A percentile compares a stretch with the other conserved stretches of the same genome.
These are phyloP conservation scores for Sylvietta virens DNA, from an alignment of 2,113 vertebrate species.

Conservation along the genomic window DNA sequence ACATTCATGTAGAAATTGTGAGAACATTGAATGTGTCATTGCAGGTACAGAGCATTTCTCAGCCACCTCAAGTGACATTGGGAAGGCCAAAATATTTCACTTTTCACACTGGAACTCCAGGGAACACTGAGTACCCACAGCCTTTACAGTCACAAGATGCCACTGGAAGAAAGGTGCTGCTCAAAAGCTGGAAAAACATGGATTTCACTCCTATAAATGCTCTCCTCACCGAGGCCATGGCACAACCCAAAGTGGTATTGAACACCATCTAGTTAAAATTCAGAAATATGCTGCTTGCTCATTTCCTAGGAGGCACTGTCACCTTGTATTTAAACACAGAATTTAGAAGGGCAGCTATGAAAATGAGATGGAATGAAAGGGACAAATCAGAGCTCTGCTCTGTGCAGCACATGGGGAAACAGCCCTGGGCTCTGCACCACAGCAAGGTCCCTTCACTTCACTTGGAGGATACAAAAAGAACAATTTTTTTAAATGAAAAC, in stretches of 20 bases:
- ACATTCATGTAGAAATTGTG: background rate
- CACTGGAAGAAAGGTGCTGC: background rate
- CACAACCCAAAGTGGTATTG: background rate
- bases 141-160: background rate
- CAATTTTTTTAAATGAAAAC: background rate
- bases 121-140: background rate
- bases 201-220: background rate
- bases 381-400: background rate
- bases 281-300: background rate
- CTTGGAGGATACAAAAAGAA: background rate
- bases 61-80: background rate
- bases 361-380: background rate
- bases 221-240: background rate
- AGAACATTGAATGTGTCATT: background rate
- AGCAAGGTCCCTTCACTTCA: background rate
- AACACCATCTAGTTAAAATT: background rate
- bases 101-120: background rate
- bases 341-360: background rate
- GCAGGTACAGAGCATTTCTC: background rate
- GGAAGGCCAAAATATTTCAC: background rate
- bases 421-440: background rate
- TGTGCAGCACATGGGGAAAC: background rate
- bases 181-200: background rate
- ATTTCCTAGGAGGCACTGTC: background rate
- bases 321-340: background rate